These are phyloP conservation scores for Eucera pruinosa DNA, from an alignment of 2,888 invertebrate species.

Conservation along the genomic window DNA sequence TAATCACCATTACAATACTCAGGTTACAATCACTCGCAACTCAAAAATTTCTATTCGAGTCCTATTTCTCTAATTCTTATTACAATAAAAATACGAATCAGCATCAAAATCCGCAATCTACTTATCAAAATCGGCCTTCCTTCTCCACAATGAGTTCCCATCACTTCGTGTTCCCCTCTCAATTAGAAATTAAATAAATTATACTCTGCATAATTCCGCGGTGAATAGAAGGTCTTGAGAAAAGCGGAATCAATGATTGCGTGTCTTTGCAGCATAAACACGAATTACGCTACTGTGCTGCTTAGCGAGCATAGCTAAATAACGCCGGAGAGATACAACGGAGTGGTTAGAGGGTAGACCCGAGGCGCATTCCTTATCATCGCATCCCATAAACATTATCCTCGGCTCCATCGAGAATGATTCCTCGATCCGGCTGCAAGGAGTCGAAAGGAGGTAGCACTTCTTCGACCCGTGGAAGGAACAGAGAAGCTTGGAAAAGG, in stretches of 20 bases:
- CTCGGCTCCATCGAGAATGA: conserved; percentile 74
- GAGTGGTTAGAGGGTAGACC: conserved; percentile 4
- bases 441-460: conserved; percentile 62
- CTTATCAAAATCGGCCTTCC: no score
- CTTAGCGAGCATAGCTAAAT: conserved; percentile 11
- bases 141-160: no score
- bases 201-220: neutral
- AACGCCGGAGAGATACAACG: neutral
- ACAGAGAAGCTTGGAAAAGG: conserved; percentile 10
- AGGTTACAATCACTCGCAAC: no score
- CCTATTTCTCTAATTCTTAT: no score
- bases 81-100: no score
- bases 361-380: conserved; percentile 67
- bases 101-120: no score
- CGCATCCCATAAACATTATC: conserved; percentile 68
- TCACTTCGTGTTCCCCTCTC: no score
- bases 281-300: neutral
- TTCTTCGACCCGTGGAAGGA: conserved; percentile 34
- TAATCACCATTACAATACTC: no score
- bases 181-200: no score
- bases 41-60: no score
- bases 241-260: conserved; percentile 36
- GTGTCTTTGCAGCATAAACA: neutral
- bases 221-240: neutral
- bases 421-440: conserved; percentile 67